Evolutionary conservation across 2,797 vertebrate species (phyloP), one percentile per base, ranked within the genome.

Genomic region (Aeoliscus strigatus): DNA sequence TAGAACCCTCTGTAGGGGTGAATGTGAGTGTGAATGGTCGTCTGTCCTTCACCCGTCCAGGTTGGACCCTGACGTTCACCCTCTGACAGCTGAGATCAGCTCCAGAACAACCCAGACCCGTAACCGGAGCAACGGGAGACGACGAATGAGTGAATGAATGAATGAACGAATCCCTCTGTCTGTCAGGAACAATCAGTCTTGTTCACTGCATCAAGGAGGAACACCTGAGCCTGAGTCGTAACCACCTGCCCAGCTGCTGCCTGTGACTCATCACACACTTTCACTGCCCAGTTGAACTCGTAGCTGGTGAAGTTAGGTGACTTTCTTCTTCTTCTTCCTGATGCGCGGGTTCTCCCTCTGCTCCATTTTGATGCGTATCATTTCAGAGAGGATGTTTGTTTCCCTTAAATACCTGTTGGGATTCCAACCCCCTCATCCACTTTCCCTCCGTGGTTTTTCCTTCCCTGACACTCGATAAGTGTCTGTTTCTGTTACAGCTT

Each of bases 151-250:
- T n/a, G n/a, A n/a, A n/a, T n/a, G 35, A 26, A 30, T 50, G 1
- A 3, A 2, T 15, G 3, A 21, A 6, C 3, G 6, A 6, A 3
- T 43, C 5, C 21, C 39, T 27, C 12, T 30, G 16, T 29, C 12
- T 14, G 12, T 57, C 18, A 29, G 41, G 47, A 23, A 17, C 13
- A 33, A 49, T 14, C 39, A 14, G 46, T 14, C 49, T 58, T 56
- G 60, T 79, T 66, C 80, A 80, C 77, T 57, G 53, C 59, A 53
- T 67, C 36, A 47, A 50, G 54, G 58, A 38, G 23, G 44, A 49
- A 72, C 69, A 78, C 70, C 72, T 73, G 70, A 79, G 66, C 38
- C 4, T n/a, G 6, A 6, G 60, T 69, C 55, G 21, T 80, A 75
- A 78, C 40, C 33, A 6, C 50, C 39, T 24, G 46, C 38, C 33